Base-by-base conservation (phyloP, 92 coral and sea anemone genomes). In the Micromussa lordhowensis region DNA sequence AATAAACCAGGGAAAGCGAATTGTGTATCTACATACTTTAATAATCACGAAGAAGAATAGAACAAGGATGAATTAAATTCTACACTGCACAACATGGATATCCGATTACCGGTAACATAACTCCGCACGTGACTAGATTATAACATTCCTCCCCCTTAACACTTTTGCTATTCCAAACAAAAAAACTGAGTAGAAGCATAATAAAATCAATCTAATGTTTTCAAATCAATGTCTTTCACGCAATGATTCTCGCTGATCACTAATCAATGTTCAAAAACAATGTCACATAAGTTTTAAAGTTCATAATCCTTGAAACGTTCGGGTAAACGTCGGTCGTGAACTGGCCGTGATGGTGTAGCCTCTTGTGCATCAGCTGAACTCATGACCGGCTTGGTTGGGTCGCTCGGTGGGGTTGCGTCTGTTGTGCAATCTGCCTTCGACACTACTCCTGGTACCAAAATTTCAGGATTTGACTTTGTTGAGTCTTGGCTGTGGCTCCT, bases 261-360 rank as follows among this genome's bases (percentile, higher is more conserved):
- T 31, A 35, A 8, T 15, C 77, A 28, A 72, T 16, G 21, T 54
- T 54, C 58, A 63, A 57, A 44, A 59, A n/a, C n/a, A 63, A 5
- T 36, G 38, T 36, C 38, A n/a, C n/a, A 36, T 36, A 36, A 36
- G 38, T 36, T 78, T 72, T 77, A 28, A 53, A 87, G 78, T 79
- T 87, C 85, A 18, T 79, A 79, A 49, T 87, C 90, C 83, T 78
- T 36, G 63, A 87, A 79, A 61, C 40, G 85, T 18, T 30, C 79
- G n/a, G 85, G 85, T 22, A 64, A 44, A 58, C 79, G 79, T 44
- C 78, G 68, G 28, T 40, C 29, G 31, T 85, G 61, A 69, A 36
- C 85, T 11, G 68, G 78, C 29, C 78, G 29, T 80, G 79, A 19
- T 72, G 32, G 54, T 73, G 13, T 32, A 32, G 80, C 64, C 55